Evolutionary conservation across 2,888 invertebrate genomes (phyloP).

Genomic region (Suillia variegata): DNA sequence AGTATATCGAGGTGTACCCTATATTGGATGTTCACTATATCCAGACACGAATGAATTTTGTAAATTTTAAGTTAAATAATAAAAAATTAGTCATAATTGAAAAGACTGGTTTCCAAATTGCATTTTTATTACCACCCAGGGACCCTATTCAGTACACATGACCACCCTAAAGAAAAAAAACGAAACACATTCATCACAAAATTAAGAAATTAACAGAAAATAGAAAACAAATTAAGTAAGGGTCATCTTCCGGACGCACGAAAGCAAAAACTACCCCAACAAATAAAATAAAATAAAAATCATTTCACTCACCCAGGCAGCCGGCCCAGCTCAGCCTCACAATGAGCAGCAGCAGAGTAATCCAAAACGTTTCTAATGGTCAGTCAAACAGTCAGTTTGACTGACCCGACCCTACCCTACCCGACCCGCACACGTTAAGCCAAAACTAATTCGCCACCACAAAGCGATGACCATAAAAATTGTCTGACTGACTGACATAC

Average conservation of each 20-base stretch:
- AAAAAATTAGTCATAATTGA: too few relatives aligned
- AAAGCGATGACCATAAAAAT: background rate
- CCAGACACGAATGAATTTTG: too few relatives aligned
- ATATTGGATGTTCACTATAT: too few relatives aligned
- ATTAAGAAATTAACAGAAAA: conserved; percentile 52
- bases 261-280: background rate
- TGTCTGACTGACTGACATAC: background rate
- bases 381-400: conserved; percentile 7
- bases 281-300: conserved; percentile 8
- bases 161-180: too few relatives aligned
- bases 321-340: too few relatives aligned
- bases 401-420: conserved; percentile 26
- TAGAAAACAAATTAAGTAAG: conserved; percentile 52
- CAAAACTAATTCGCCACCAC: too few relatives aligned
- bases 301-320: background rate
- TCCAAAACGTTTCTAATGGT: conserved; percentile 7
- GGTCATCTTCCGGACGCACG: conserved; percentile 25
- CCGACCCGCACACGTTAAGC: conserved; percentile 7
- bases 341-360: too few relatives aligned
- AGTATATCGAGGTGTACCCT: too few relatives aligned
- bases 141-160: too few relatives aligned
- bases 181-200: conserved; percentile 22
- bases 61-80: too few relatives aligned
- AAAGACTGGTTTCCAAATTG: too few relatives aligned
- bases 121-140: conserved; percentile 16